Base-by-base conservation (phyloP, 2,888 invertebrate genomes). In the Apodemia mormo region DNA sequence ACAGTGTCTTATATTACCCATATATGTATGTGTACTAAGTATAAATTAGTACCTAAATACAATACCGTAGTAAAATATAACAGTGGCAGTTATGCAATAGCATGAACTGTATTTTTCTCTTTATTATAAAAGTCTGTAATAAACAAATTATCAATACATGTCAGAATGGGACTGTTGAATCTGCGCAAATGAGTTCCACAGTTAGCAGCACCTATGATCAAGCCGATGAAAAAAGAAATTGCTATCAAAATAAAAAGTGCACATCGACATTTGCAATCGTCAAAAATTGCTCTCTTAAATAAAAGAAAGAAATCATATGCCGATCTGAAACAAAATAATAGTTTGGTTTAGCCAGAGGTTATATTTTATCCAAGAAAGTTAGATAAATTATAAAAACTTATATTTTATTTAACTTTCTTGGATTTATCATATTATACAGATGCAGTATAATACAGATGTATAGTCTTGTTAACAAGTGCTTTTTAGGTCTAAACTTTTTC, bases 121-220 rank as follows among this genome's bases (percentile, higher is more conserved):
- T 29, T 30, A 30, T 33, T 30, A 29, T 58, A 58, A 30, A 58
- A 30, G 58, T 58, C 58, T 58, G 58, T 58, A 30, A 58, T 61
- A 37, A 92, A 90, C 49, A 82, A 84, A 70, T 83, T 88, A 67
- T 92, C 90, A 65, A 92, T 82, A 75, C 91, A 92, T 30, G 83
- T 81, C 2, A 91, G 76, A 67, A 92, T 82, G 5, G 90, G 90
- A 70, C 89, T 92, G 73, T 89, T 88, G 73, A 92, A 90, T 71
- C 80, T 82, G 14, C 92, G 83, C 8, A 83, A 81, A 69, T 82
- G 79, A 2, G 85, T 80, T 9, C 91, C 90, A 68, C 92, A 92
- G 0, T 90, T 85, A 1, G 88, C 90, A 56, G 88, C 89, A 1
- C 92, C 92, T 43, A 90, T 68, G 12, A 92, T 49, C 14, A 91